Base-by-base conservation (phyloP, 1,140 invertebrate genomes). In the Diabrotica virgifera region DNA sequence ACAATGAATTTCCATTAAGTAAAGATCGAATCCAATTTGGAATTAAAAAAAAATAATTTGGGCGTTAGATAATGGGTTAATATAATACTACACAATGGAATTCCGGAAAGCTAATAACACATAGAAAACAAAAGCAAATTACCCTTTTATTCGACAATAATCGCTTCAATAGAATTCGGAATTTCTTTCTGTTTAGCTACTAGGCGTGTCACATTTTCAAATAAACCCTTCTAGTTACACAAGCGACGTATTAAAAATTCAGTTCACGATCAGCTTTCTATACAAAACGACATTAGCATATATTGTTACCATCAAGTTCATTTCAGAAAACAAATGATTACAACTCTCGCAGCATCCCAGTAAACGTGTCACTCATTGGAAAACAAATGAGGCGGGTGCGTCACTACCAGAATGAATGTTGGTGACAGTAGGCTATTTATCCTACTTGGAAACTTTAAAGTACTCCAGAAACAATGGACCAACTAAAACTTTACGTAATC, bases 241-340 rank as follows among this genome's bases (percentile, higher is more conserved):
- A 24, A 24, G 24, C 24, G 24, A 24, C 1, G 24, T 24, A 24
- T 24, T 24, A 24, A 46, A 46, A 46, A 46, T 46, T 46, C 40
- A 46, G 5, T 46, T 46, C 40, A 46, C 40, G 40, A 46, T 46
- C 40, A 46, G n/a, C 8, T 46, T 46, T 46, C 40, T n/a, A 46
- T 46, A 46, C 40, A 46, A 46, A n/a, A 46, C 40, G 40, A 6
- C 40, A 46, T 46, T 46, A 46, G 40, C 40, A 46, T 46, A 46
- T 46, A 46, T 46, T 46, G 40, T 46, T 46, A n/a, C 40, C 40
- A 46, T 46, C 40, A 46, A 46, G 40, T 46, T 46, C 40, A 46
- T 46, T 46, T 46, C 40, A 46, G 40, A n/a, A 46, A 46, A 46
- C 40, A 46, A 46, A 46, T 46, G 40, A 46, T 46, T 46, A 46